Base-by-base conservation (phyloP, 1,140 invertebrate genomes). In the Cherax destructor region DNA sequence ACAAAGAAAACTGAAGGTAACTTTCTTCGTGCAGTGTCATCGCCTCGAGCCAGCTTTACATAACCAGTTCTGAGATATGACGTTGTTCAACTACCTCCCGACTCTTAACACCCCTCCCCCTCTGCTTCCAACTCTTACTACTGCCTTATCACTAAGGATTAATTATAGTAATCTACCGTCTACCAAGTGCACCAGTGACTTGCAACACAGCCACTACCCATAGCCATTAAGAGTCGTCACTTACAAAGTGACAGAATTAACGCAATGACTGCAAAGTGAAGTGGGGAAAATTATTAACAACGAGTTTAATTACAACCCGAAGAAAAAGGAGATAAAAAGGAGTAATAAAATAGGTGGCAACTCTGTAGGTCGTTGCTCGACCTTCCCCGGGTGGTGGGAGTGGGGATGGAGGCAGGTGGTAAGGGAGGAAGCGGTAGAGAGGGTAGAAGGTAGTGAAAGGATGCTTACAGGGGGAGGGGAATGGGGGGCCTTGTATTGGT, bases 21-120 rank as follows among this genome's bases (percentile, higher is more conserved):
- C 16, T 49, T 21, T 79, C 18, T 18, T 79, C 13, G 13, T 79
- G 47, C 47, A 5, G 41, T n/a, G 47, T 79, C 47, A 49, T n/a
- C 21, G 77, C 77, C 47, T 50, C 77, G 77, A 47, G 21, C 77
- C 77, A 47, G 77, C 77, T 79, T 79, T 79, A 79, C 77, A 79
- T 79, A 79, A 79, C 77, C 77, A 50, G 77, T 79, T 79, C 50
- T 4, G 47, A 52, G 77, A 74, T 74, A n/a, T 74, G 24, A 74
- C 69, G 69, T 74, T 7, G 69, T 0, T 21, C 65, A 69, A 69
- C 69, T 30, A 24, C 69, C 69, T 30, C n/a, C 24, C 65, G 13
- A 69, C 65, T 21, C 13, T 18, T 69, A 69, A 69, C 61, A 41
- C 65, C 6, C 18, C 65, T 13, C 61, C 16, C 69, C 69, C 11